Evolutionary conservation across 2,113 vertebrate species (phyloP), one percentile per base, ranked within the genome.

Genomic region (Austrofundulus limnaeus): DNA sequence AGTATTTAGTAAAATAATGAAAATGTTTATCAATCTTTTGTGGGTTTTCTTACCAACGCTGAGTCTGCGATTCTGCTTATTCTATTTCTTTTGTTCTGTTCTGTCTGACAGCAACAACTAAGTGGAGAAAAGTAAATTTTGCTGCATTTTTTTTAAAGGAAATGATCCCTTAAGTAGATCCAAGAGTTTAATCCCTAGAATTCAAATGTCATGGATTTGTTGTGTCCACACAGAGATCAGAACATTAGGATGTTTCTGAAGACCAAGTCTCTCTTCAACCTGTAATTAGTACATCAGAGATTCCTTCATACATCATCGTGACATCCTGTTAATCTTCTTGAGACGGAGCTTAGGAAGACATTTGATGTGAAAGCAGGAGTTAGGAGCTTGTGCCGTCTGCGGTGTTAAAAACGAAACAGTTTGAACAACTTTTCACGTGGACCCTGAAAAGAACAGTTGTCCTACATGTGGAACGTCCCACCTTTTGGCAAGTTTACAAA

Each of bases 241-340:
- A 17, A 43, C 31, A 31, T 55, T 28, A 13, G 31, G 37, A 3
- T 52, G 21, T 69, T 47, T 53, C 9, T 23, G 39, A 24, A 38
- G 21, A 56, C 31, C n/a, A 38, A 46, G 46, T 51, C 55, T 7
- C 0, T 38, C 19, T 42, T 43, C 28, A 63, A 24, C 19, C 23
- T 75, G 38, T 75, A 59, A 59, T 55, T 49, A 59, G 43, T n/a
- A 16, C 47, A 21, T n/a, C 1, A 12, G n/a, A 47, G 53, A 68
- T 56, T 62, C 19, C 42, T 50, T 41, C 34, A 21, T 15, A 28
- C 39, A 39, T 70, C 53, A 34, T 60, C 59, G 46, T 55, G 38
- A 61, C 38, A 55, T 47, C 58, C 38, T 42, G 43, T 37, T 41
- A 24, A 61, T 53, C 48, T 66, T 34, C 20, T 5, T 53, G 8